Percentiles rank a stretch among this genome's conserved stretches.
Evolutionary conservation across 2,797 vertebrate species (phyloP).

Genomic region (Myotis findleyi): DNA sequence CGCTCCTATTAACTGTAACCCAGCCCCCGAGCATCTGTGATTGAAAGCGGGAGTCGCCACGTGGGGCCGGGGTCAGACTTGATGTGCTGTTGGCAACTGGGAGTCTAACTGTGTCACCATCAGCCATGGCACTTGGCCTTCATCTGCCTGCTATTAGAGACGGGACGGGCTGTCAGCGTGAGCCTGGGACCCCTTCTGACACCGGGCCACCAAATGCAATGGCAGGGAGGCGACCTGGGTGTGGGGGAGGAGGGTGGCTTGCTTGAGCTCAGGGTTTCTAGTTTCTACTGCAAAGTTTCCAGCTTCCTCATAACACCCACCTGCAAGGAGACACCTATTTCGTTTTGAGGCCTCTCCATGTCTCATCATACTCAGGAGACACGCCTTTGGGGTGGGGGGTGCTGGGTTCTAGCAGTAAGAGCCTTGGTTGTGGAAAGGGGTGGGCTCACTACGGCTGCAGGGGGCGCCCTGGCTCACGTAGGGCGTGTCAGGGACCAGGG

Average conservation of each 20-base stretch:
- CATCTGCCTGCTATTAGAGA: slow-evolving; percentile 56
- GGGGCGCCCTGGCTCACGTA: neutral
- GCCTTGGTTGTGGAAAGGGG: neutral
- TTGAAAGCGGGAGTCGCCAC: neutral
- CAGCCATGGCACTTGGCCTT: slow-evolving; percentile 63
- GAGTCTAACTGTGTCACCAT: slow-evolving; percentile 38
- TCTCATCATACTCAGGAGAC: neutral
- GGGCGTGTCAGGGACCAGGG: too few species aligned
- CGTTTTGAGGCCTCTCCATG: neutral
- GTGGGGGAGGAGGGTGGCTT: neutral
- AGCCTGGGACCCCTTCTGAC: neutral
- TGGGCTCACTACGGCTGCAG: neutral
- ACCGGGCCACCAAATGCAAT: neutral
- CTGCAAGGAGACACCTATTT: neutral
- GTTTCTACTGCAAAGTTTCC: slow-evolving; percentile 13
- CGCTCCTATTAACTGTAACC: slow-evolving; percentile 57
- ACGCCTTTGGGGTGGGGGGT: neutral
- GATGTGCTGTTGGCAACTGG: slow-evolving; percentile 31
- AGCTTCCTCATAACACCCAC: neutral
- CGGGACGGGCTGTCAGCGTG: neutral
- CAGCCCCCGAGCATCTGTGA: slow-evolving; percentile 19
- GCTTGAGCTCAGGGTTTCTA: neutral
- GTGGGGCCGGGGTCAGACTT: neutral
- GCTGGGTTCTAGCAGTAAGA: neutral
- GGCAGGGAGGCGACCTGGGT: neutral